These are phyloP conservation scores for Rhinopomastus cyanomelas DNA, from an alignment of 2,113 vertebrate species.

Conservation along the genomic window DNA sequence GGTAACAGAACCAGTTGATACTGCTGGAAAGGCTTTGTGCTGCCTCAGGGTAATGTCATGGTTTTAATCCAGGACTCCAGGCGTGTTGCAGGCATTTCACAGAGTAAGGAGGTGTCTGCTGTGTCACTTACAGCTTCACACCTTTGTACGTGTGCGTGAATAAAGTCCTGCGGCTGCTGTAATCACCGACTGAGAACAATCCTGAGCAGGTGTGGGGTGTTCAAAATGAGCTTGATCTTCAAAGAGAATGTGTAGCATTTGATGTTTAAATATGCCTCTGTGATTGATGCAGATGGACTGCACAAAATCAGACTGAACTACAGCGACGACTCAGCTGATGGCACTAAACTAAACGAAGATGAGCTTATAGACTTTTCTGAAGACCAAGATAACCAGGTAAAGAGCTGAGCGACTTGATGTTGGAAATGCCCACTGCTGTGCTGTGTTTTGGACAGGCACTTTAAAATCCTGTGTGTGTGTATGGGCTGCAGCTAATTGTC, in stretches of 20 bases:
- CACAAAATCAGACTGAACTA: conserved; percentile 91
- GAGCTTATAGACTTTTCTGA: conserved; percentile 89
- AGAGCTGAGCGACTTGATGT: background rate
- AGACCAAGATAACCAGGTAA: conserved; percentile 93
- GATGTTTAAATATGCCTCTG: conserved; percentile 28
- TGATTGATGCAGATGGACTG: conserved; percentile 82
- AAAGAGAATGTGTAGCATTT: background rate
- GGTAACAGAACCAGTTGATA: background rate
- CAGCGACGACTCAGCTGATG: conserved; percentile 77
- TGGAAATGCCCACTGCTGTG: background rate
- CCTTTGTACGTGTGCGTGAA: background rate
- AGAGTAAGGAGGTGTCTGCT: background rate
- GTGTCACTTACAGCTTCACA: background rate
- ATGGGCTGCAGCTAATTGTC: background rate
- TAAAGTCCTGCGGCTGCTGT: background rate
- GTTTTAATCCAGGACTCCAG: background rate
- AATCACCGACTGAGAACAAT: background rate
- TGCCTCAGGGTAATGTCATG: background rate
- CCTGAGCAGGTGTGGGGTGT: background rate
- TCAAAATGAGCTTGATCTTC: background rate
- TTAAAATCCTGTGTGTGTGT: background rate
- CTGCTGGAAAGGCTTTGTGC: background rate
- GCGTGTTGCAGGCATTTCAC: background rate
- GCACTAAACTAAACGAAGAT: conserved; percentile 78
- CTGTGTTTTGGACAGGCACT: background rate